Evolutionary conservation across 2,888 invertebrate species (phyloP).

Genomic region (Pegoplata infirma): DNA sequence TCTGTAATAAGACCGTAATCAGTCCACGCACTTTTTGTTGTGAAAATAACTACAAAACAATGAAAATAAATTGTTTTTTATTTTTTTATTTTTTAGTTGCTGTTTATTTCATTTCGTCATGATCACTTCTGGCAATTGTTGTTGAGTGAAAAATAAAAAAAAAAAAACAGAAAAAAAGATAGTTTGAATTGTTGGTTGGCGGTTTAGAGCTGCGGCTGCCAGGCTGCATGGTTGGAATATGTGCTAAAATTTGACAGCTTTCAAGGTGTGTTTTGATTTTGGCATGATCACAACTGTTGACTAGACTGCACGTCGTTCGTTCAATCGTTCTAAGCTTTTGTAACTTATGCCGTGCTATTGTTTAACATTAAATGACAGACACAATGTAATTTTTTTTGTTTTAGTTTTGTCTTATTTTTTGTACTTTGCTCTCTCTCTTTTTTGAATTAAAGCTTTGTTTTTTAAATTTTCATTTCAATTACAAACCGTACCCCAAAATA

Average conservation of each 20-base stretch:
- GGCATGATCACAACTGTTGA: constrained; percentile 67
- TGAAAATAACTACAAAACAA: constrained; percentile 24
- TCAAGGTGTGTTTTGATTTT: constrained; percentile 65
- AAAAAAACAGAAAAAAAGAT: too few species aligned
- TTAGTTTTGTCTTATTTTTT: constrained; percentile 7
- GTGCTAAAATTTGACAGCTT: constrained; percentile 65
- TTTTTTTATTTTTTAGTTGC: constrained; percentile 13
- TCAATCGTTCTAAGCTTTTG: constrained; percentile 55
- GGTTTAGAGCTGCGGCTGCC: neutral
- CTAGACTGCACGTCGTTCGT: constrained; percentile 70
- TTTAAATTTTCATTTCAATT: constrained; percentile 59
- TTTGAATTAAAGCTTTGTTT: constrained; percentile 13
- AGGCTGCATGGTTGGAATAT: constrained; percentile 43
- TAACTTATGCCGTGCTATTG: constrained; percentile 39
- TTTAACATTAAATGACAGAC: constrained; percentile 29
- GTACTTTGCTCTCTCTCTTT: neutral
- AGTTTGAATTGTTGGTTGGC: constrained; percentile 42
- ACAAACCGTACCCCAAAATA: constrained; percentile 69
- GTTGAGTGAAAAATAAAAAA: constrained; percentile 5
- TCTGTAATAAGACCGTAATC: constrained; percentile 52
- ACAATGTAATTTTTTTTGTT: neutral
- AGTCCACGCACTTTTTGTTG: constrained; percentile 60
- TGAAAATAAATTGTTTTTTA: constrained; percentile 29
- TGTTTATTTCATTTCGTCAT: constrained; percentile 35
- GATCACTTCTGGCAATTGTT: constrained; percentile 45